Evolutionary conservation across 2,113 vertebrate species (phyloP).

Genomic region (Lasiurus borealis): DNA sequence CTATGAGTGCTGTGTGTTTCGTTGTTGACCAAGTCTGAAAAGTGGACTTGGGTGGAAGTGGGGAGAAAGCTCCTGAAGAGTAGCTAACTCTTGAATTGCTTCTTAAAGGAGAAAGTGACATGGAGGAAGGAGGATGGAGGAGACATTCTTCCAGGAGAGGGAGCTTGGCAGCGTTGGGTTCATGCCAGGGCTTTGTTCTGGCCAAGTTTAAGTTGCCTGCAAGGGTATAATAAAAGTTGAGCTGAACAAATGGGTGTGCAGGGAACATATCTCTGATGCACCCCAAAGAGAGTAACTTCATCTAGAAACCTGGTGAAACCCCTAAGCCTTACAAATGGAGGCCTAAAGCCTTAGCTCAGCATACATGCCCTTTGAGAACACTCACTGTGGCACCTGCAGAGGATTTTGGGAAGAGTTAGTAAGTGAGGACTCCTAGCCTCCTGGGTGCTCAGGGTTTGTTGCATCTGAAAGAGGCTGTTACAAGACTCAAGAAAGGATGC

Average conservation of each 20-base stretch:
- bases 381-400: background rate
- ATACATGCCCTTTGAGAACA: background rate
- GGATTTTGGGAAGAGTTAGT: background rate
- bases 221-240: background rate
- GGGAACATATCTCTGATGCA: background rate
- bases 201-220: background rate
- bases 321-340: background rate
- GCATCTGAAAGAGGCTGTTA: background rate
- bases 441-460: background rate
- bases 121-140: background rate
- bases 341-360: background rate
- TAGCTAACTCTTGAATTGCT: background rate
- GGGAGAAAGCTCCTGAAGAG: background rate
- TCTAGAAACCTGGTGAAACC: background rate
- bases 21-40: constrained; percentile 2
- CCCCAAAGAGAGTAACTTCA: background rate
- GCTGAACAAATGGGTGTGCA: background rate
- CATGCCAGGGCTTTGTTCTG: background rate
- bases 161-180: background rate
- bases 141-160: background rate
- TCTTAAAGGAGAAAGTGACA: background rate
- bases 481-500: background rate
- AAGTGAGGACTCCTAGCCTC: background rate
- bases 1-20: background rate
- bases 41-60: background rate